Evolutionary conservation across 2,113 vertebrate species (phyloP).

Genomic region (Clarias macrocephalus): DNA sequence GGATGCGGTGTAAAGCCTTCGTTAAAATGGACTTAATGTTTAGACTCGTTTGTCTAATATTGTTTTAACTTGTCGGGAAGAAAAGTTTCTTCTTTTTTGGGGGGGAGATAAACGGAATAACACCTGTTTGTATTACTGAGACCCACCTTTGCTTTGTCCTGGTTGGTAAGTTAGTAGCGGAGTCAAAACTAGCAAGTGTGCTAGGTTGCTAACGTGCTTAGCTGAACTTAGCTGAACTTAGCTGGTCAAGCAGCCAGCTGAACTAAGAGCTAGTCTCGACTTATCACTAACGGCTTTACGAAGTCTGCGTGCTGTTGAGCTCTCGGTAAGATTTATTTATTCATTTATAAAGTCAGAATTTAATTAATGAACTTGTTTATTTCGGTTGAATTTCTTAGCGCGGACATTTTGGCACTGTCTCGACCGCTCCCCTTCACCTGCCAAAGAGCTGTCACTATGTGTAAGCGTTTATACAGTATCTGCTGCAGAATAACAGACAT

Average conservation of each 20-base stretch:
- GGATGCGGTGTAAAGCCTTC: not conserved
- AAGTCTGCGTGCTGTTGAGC: not conserved
- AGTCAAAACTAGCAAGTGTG: not conserved
- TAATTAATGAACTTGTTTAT: not conserved
- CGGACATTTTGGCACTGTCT: not conserved
- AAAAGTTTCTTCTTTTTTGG: not conserved
- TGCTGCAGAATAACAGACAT: not conserved
- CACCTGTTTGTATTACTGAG: not conserved
- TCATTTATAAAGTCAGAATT: not conserved
- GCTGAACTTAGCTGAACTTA: slow-evolving; percentile 19
- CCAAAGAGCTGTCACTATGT: slow-evolving; percentile 22
- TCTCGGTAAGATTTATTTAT: slow-evolving; percentile 23
- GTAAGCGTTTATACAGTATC: not conserved
- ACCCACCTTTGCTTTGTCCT: not conserved
- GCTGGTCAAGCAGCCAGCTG: slow-evolving; percentile 45
- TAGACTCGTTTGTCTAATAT: not conserved
- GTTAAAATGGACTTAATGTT: slow-evolving; percentile 43
- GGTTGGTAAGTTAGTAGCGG: not conserved
- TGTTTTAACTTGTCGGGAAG: not conserved
- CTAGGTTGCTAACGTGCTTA: slow-evolving; percentile 49
- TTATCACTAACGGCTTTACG: not conserved
- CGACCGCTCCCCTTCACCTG: not conserved
- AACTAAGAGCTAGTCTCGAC: not conserved
- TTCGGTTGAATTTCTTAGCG: not conserved
- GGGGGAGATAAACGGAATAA: not conserved